A percentile compares a stretch with the other conserved stretches of the same genome.
Conservation (phyloP, 64 coral and sea anemone genomes). For the Dendronephthya gigantea region DNA sequence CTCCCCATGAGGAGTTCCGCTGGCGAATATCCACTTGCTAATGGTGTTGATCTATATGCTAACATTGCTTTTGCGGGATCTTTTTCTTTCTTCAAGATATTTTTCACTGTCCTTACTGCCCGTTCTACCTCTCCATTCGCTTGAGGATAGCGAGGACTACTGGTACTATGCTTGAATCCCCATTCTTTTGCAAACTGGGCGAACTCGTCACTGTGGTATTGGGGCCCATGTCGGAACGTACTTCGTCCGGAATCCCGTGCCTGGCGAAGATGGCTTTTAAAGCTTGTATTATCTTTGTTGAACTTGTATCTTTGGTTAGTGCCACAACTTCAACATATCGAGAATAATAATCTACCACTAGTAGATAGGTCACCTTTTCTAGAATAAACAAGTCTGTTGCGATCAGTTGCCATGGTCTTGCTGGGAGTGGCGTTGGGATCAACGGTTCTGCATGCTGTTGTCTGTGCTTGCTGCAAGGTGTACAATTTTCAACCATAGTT, state of each 20-base stretch:
- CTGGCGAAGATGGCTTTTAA: constrained; percentile 4
- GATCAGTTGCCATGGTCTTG: constrained; percentile 23
- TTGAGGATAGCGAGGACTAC: too few relatives aligned
- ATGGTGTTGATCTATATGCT: not conserved
- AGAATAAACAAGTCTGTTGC: not conserved
- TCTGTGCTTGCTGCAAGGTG: constrained; percentile 8
- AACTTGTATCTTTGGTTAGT: not conserved
- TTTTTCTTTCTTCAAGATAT: not conserved
- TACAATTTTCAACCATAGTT: constrained; percentile 15
- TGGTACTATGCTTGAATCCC: constrained; percentile 8
- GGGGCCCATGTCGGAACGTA: too few relatives aligned
- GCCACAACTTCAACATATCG: not conserved
- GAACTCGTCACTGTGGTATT: not conserved
- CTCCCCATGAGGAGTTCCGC: not conserved
- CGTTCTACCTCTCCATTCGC: constrained; percentile 15
- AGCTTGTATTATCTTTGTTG: not conserved
- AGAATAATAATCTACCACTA: constrained; percentile 14
- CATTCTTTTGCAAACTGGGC: constrained; percentile 23
- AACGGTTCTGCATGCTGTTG: constrained; percentile 13
- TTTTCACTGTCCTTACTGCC: constrained; percentile 8
- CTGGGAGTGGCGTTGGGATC: constrained; percentile 16
- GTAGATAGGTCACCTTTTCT: not conserved
- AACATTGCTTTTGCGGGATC: not conserved
- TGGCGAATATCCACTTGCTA: not conserved
- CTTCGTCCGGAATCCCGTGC: constrained; percentile 13